Base-by-base conservation (phyloP, 2,797 vertebrate species). In the Danio tinwini region DNA sequence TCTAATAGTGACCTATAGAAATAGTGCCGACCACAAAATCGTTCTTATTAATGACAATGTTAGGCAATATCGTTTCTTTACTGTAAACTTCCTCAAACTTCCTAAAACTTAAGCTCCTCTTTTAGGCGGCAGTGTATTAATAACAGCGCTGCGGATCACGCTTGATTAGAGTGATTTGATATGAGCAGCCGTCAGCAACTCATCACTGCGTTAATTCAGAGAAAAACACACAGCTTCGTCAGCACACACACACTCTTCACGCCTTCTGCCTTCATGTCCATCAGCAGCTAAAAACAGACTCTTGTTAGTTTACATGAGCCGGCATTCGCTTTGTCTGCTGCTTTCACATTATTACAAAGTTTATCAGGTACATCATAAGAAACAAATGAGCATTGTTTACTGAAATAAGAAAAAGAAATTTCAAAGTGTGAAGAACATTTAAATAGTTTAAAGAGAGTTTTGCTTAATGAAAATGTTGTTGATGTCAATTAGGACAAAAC, bases 281-380 rank as follows among this genome's bases (percentile, higher is more conserved):
- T 82, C 69, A 49, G 79, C 63, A 61, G 73, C 50, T 69, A 76
- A 79, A 78, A 71, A 42, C 47, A 44, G 78, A 82, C 79, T 9
- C 37, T 21, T 55, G 59, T 78, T 79, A 74, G 78, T 76, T 75
- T 42, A 76, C 68, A 40, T 39, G 56, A 67, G 59, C 83, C 76
- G 52, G 64, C 59, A 55, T 47, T 71, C 40, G 58, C 13, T 39
- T 5, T 52, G 47, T 14, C 67, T 62, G 17, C 74, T 47, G 49
- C n/a, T 19, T 72, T 73, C 52, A 42, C 56, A 42, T 61, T 62
- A 56, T 50, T 14, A 62, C 53, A 53, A 19, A 7, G n/a, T 72
- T 42, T 19, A 39, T 11, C 29, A 0, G 42, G 61, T 29, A 58
- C 13, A 13, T 14, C 13, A n/a, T 29, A 29, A 29, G 29, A 29